Base-by-base conservation (phyloP, 2,113 vertebrate species). In the Oncorhynchus tshawytscha region DNA sequence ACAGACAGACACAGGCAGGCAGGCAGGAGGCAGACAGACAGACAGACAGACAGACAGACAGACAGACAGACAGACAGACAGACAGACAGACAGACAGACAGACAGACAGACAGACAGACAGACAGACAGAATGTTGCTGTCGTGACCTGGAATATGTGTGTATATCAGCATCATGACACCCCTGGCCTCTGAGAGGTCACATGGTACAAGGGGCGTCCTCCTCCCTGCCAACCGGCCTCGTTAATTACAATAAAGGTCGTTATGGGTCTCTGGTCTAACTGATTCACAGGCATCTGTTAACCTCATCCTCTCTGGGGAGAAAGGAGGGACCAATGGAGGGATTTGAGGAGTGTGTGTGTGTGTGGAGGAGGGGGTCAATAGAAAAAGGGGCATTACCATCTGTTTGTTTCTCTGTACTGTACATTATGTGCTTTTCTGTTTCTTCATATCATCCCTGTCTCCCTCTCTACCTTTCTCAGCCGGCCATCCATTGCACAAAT, bases 231-330 rank as follows among this genome's bases (percentile, higher is more conserved):
- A 81, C 81, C 68, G 65, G 66, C 72, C 49, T 62, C 64, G 76
- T 83, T 84, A 82, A 87, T 84, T 79, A 80, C 49, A 74, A 25
- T 71, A 60, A 54, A 71, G 84, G 78, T 88, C 45, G 12, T 83
- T 77, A 69, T 45, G 85, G 77, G 80, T 90, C 83, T 85, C 78
- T 77, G 70, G 85, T 82, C 34, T 82, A 89, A 90, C 85, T 84
- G 80, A 88, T 90, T 90, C 71, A 71, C 79, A 75, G 76, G 77
- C 90, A 89, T 91, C 90, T 91, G 91, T 77, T 82, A 69, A 77
- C 78, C 34, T 22, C 76, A 3, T 67, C 20, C 75, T 77, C 76
- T 79, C 76, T 27, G 27, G 85, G 72, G 64, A 76, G 54, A 70
- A 80, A 60, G 48, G 16, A 54, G 2, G 31, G n/a, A 27, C 60